Evolutionary conservation across 2,888 invertebrate species (phyloP).

Genomic region (Drosophila austrosaltans): DNA sequence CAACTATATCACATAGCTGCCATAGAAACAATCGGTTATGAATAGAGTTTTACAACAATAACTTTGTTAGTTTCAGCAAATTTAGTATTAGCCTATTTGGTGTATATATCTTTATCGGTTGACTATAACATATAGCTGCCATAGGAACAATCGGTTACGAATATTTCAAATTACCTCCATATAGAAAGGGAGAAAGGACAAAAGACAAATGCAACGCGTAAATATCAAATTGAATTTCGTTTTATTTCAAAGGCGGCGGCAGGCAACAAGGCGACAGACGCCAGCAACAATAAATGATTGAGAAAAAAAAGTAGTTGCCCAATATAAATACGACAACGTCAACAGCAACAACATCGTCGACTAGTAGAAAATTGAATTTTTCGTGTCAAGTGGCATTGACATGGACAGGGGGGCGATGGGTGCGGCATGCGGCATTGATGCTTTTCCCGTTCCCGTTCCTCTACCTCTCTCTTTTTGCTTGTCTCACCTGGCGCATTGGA

Average conservation of each 20-base stretch:
- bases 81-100: too few species aligned
- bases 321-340: not conserved
- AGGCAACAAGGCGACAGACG: not conserved
- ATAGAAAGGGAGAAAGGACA: not conserved
- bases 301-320: conserved; percentile 7
- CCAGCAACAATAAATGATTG: not conserved
- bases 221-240: conserved; percentile 72
- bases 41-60: too few species aligned
- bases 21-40: too few species aligned
- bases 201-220: conserved; percentile 55
- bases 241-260: conserved; percentile 52
- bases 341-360: not conserved
- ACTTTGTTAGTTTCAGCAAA: too few species aligned
- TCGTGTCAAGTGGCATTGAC: conserved; percentile 72
- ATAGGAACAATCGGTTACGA: too few species aligned
- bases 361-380: conserved; percentile 71
- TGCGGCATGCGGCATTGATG: not conserved
- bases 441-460: too few species aligned
- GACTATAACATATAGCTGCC: too few species aligned
- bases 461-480: too few species aligned
- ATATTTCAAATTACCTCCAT: too few species aligned
- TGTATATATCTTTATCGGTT: too few species aligned
- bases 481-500: conserved; percentile 27
- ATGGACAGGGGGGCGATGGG: conserved; percentile 12
- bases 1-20: too few species aligned